Percentiles rank a stretch among this genome's conserved stretches.
Evolutionary conservation across 2,113 vertebrate species (phyloP).

Genomic region (Hippocampus comes): DNA sequence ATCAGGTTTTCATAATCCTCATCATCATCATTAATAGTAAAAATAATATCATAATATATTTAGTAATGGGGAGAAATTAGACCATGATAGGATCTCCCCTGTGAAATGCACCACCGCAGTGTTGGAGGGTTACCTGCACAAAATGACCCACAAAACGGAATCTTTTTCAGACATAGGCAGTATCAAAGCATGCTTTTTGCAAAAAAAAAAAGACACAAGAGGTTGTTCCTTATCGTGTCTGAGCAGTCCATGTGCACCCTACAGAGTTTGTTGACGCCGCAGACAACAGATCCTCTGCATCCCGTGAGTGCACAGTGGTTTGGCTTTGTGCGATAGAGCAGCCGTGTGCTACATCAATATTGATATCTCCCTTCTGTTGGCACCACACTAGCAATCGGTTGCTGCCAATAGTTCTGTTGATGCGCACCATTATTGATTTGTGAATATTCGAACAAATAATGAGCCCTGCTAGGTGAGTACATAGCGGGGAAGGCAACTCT

Average conservation of each 20-base stretch:
- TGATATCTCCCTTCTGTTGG: conserved; percentile 52
- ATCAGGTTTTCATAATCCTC: too few relatives aligned
- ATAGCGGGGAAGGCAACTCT: conserved; percentile 12
- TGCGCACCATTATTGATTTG: conserved; percentile 61
- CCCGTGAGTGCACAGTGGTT: conserved; percentile 29
- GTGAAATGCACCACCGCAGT: too few relatives aligned
- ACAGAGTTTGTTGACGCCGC: conserved; percentile 10
- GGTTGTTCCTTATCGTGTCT: background rate
- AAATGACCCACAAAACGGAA: too few relatives aligned
- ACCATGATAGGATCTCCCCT: too few relatives aligned
- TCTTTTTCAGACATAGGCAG: too few relatives aligned
- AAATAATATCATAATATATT: too few relatives aligned
- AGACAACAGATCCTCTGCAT: conserved; percentile 13
- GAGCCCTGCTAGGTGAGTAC: conserved; percentile 27
- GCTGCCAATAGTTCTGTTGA: conserved; percentile 53
- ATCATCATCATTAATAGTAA: too few relatives aligned
- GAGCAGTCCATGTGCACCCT: background rate
- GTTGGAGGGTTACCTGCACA: too few relatives aligned
- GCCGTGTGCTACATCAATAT: conserved; percentile 53
- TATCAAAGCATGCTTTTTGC: too few relatives aligned
- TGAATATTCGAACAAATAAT: conserved; percentile 59
- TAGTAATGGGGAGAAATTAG: too few relatives aligned
- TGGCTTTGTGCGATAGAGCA: conserved; percentile 43
- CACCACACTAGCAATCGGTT: conserved; percentile 48
- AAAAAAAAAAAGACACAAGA: too few relatives aligned